These are phyloP conservation scores for Phalloptychus januarius DNA, from an alignment of 2,797 vertebrate species.

Conservation along the genomic window DNA sequence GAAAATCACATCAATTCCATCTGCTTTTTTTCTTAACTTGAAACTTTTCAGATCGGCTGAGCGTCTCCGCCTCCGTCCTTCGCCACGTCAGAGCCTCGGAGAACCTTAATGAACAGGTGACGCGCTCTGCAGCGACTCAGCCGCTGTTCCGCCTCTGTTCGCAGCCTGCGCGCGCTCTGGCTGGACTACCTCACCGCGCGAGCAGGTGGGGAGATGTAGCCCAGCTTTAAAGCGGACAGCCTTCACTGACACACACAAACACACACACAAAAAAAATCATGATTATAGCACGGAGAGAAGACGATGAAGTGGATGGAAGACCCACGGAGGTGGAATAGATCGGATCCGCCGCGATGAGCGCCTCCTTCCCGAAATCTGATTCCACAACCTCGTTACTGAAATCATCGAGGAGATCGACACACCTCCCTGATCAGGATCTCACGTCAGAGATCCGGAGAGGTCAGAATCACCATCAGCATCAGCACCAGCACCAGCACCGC, in stretches of 20 bases:
- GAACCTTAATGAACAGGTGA: conserved; percentile 69
- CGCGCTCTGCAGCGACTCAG: conserved; percentile 56
- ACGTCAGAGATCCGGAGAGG: conserved; percentile 65
- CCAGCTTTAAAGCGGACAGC: conserved; percentile 49
- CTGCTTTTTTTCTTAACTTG: neutral
- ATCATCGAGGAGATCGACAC: conserved; percentile 77
- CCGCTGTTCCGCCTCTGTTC: conserved; percentile 28
- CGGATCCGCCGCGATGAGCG: conserved; percentile 76
- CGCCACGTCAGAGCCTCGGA: conserved; percentile 49
- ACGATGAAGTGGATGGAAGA: conserved; percentile 33
- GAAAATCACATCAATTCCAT: neutral
- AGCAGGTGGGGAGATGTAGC: conserved; percentile 68
- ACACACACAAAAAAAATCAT: neutral
- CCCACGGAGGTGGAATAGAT: conserved; percentile 24
- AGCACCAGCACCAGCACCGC: conserved; percentile 47
- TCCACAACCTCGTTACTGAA: conserved; percentile 89
- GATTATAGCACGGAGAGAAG: conserved; percentile 37
- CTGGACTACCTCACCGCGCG: conserved; percentile 51
- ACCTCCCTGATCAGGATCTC: conserved; percentile 59
- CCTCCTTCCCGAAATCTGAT: conserved; percentile 80
- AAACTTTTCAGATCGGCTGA: conserved; percentile 1
- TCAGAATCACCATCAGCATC: conserved; percentile 70
- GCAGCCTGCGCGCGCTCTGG: conserved; percentile 59
- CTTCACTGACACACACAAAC: conserved; percentile 22
- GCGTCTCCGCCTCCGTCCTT: conserved; percentile 20